Evolutionary conservation across 2,797 vertebrate genomes (phyloP), one percentile per base, ranked within the genome.

Genomic region (Phalanger gymnotis): DNA sequence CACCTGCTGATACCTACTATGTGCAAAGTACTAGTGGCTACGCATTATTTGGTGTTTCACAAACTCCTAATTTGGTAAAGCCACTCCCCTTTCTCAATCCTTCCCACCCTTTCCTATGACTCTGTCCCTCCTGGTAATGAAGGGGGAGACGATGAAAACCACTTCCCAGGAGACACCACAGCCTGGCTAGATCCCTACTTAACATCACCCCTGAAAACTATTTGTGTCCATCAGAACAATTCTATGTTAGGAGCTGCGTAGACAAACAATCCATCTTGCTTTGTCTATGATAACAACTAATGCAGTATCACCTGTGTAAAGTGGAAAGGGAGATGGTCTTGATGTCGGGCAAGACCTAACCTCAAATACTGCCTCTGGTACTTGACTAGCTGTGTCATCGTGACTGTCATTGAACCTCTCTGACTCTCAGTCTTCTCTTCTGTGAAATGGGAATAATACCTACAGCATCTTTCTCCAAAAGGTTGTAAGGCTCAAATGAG

Each of bases 131-230:
- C 90, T 90, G 51, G 90, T 92, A 97, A 94, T 90, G 95, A 94
- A 95, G 90, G 55, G 90, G 91, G 57, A 96, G n/a, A 93, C 54
- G 57, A 90, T 95, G 95, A 94, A 97, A 97, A 95, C 96, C 97
- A 95, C 94, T 96, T 95, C 94, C 91, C 94, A 95, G 94, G 93
- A 94, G 96, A 54, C 93, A 93, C 87, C 22, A 95, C 61, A 96
- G 96, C 95, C n/a, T 92, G 90, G 93, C 87, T 92, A 53, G 54
- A 94, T 91, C 90, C 96, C 81, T 93, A 96, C 93, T 94, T 96
- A 90, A 95, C 61, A 90, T 96, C 95, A 97, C 96, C 94, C 95
- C 91, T 95, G 73, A 87, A 87, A 87, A 27, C 40, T 47, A 47
- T 81, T 81, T 91, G 53, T 90, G 95, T 95, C 92, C 58, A 55